Base-by-base conservation (phyloP, 2,797 vertebrate species). In the Sternarchorhynchus goeldii region DNA sequence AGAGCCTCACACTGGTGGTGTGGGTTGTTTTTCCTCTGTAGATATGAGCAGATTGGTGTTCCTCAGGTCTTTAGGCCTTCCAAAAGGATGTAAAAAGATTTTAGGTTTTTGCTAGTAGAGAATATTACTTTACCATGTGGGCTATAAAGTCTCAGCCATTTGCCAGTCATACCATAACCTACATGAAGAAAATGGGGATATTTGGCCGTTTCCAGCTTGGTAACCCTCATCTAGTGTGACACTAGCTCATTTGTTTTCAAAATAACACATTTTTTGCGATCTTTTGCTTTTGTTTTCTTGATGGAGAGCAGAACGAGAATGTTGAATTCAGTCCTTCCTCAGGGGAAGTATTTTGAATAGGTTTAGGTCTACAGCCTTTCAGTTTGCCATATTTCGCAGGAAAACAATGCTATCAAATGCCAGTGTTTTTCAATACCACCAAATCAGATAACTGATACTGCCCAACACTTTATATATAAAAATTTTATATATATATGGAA, bases 181-280 rank as follows among this genome's bases (percentile, higher is more conserved):
- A 55, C 73, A 31, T 68, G 76, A 85, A 84, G 77, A 55, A 76
- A 18, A 41, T 41, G 39, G 39, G 39, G 81, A 82, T 82, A 71
- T 83, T 57, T 36, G 31, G 41, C 2, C 18, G 6, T 31, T 67
- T 73, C 14, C 25, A 29, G 7, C 20, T 58, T 6, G 70, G 16
- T 8, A 41, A 39, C 18, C 6, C 59, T 32, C 56, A 25, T 64
- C 32, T 32, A 32, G 0, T 53, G 2, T 67, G 21, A 67, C 62
- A 50, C 21, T 10, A 20, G 20, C 6, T 32, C 14, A 14, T 79
- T 68, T 17, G 5, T 18, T 5, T 36, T 14, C 7, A 20, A 39
- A 6, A 64, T 20, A 66, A 73, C 78, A 69, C 63, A 65, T 71
- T 32, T 25, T 32, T 65, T 29, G 58, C 14, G 55, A 20, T 79